Percentiles rank a stretch among this genome's conserved stretches.
These are phyloP conservation scores for Torymus auratus DNA, from an alignment of 2,888 invertebrate species.

Conservation along the genomic window DNA sequence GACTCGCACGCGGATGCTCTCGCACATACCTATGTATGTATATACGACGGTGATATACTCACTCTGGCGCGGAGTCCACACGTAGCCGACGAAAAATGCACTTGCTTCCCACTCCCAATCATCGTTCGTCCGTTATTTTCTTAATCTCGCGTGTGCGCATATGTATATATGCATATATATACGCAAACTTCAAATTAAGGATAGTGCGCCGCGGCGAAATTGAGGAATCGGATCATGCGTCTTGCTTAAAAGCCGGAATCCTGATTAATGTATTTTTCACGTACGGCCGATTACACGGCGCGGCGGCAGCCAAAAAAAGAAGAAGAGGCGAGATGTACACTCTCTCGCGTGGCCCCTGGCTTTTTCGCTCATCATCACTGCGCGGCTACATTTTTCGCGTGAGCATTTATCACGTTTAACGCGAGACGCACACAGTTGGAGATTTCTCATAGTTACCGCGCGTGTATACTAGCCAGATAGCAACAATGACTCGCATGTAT, in stretches of 20 bases:
- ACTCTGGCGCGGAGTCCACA: not conserved
- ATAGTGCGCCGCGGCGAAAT: conserved; percentile 20
- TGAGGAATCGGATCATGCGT: conserved; percentile 38
- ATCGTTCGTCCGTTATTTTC: not conserved
- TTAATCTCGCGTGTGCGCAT: conserved; percentile 21
- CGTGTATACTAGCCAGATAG: too few relatives aligned
- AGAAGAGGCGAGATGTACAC: too few relatives aligned
- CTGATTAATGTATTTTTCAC: conserved; percentile 57
- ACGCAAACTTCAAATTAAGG: conserved; percentile 28
- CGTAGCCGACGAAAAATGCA: conserved; percentile 23
- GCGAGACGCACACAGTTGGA: too few relatives aligned
- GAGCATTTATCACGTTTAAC: too few relatives aligned
- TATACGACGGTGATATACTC: conserved; percentile 27
- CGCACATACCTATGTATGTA: not conserved
- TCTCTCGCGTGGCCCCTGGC: too few relatives aligned
- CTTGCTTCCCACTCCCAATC: conserved; percentile 4
- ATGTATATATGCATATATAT: too few relatives aligned
- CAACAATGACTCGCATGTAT: too few relatives aligned
- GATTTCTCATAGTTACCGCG: too few relatives aligned
- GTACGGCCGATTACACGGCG: conserved; percentile 32
- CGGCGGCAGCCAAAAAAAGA: not conserved
- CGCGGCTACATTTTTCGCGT: too few relatives aligned
- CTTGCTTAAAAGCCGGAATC: conserved; percentile 31
- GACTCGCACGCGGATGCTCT: not conserved
- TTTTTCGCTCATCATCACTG: too few relatives aligned